Conservation (phyloP, 2,888 invertebrate species). For the Dasysyrphus tricinctus region DNA sequence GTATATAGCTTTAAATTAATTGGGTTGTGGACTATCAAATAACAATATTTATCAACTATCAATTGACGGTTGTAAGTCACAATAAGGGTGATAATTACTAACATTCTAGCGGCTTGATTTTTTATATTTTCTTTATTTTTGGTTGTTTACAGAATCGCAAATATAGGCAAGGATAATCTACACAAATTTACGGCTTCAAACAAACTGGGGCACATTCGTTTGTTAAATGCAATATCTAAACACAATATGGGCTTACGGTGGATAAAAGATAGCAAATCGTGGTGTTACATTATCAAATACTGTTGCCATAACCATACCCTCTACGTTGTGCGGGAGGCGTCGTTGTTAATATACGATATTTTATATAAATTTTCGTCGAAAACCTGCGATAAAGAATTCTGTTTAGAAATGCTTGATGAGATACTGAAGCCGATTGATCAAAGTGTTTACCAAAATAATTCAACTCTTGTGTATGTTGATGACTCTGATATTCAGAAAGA, state of each 20-base stretch:
- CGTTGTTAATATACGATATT: constrained; percentile 86
- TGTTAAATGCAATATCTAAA: constrained; percentile 86
- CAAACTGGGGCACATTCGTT: constrained; percentile 87
- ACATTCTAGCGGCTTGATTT: too few relatives aligned
- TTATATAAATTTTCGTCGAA: constrained; percentile 84
- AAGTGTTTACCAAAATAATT: constrained; percentile 83
- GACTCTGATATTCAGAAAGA: constrained; percentile 84
- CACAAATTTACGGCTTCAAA: constrained; percentile 85
- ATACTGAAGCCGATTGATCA: constrained; percentile 86
- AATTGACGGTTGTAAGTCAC: too few relatives aligned
- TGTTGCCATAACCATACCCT: constrained; percentile 88
- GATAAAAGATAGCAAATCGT: constrained; percentile 86
- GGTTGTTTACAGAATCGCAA: constrained; percentile 77
- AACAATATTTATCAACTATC: too few relatives aligned
- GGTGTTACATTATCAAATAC: constrained; percentile 87
- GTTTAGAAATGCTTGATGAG: constrained; percentile 85
- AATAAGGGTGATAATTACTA: too few relatives aligned
- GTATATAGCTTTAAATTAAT: too few relatives aligned
- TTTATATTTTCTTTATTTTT: neutral
- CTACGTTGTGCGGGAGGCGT: constrained; percentile 88
- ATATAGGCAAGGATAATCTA: constrained; percentile 77
- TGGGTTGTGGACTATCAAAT: too few relatives aligned
- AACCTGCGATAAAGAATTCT: constrained; percentile 84
- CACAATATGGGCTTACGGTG: constrained; percentile 88
- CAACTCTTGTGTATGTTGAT: constrained; percentile 82